Evolutionary conservation across 2,888 invertebrate species (phyloP).

Genomic region (Pomacea canaliculata): DNA sequence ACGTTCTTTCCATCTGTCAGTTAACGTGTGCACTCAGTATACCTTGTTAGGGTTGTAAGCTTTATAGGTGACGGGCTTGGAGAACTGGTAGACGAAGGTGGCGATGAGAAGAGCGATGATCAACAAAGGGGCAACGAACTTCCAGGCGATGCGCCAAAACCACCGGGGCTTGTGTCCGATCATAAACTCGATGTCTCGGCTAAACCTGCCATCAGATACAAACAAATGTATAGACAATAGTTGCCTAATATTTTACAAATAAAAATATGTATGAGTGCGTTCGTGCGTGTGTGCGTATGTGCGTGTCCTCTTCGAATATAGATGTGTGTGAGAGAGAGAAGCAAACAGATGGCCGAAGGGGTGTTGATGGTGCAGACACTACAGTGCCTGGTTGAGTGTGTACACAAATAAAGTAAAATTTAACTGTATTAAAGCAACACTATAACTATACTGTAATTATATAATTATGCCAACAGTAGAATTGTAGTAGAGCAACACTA

Average conservation of each 20-base stretch:
- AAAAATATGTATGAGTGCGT: background rate
- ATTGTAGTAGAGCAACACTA: too few species aligned
- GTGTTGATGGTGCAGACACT: too few species aligned
- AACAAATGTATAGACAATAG: background rate
- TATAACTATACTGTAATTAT: too few species aligned
- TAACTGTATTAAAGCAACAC: too few species aligned
- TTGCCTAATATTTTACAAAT: background rate
- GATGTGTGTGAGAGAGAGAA: too few species aligned
- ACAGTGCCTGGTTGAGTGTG: too few species aligned
- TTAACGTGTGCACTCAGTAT: slow-evolving; percentile 4
- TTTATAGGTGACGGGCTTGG: slow-evolving; percentile 51
- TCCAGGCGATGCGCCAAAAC: slow-evolving; percentile 58
- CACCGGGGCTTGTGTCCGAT: slow-evolving; percentile 48
- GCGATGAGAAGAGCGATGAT: slow-evolving; percentile 48
- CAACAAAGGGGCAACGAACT: slow-evolving; percentile 50
- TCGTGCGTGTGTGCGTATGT: background rate
- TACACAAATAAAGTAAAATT: too few species aligned
- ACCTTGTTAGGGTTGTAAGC: slow-evolving; percentile 50
- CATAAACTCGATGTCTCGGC: slow-evolving; percentile 54
- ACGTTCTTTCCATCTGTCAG: too few species aligned
- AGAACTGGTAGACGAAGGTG: slow-evolving; percentile 52
- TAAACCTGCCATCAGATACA: slow-evolving; percentile 44
- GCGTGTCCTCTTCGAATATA: background rate
- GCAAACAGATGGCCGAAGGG: too few species aligned
- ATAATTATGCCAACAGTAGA: too few species aligned